Evolutionary conservation across 2,888 invertebrate genomes (phyloP), one percentile per base, ranked within the genome.

Genomic region (Clusia tigrina): DNA sequence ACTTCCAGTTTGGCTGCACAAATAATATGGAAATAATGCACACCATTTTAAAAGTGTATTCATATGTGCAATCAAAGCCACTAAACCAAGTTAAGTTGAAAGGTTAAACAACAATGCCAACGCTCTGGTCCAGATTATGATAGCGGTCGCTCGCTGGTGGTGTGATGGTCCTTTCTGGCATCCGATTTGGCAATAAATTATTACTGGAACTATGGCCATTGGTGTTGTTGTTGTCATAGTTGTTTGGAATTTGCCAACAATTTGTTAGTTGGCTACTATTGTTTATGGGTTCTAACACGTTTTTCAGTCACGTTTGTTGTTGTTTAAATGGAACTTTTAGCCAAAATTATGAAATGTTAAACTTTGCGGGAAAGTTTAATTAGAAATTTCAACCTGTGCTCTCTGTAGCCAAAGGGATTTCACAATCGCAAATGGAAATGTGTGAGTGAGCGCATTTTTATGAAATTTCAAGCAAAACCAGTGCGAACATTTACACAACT

Each of bases 211-310:
- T 9, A 9, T 32, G 32, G 6, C 12, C 32, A 6, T 32, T 32
- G 32, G 18, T 48, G 48, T 48, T 48, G 48, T 48, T 48, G 20
- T 48, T 73, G 69, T 72, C 70, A 71, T 66, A 65, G 65, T 67
- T 53, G 26, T 74, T 77, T 76, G 72, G 73, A 74, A 68, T 76
- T 72, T 70, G 75, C 75, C 75, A 76, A 74, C 77, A 77, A 73
- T 77, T 76, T 76, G 75, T 76, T 76, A 73, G 63, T 68, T 71
- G 77, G 76, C 70, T 68, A 71, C 66, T 62, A 17, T 54, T n/a
- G 25, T 17, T 23, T 51, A 24, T 37, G 56, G 53, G 56, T 65
- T 38, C 52, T 59, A 22, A 48, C 18, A 60, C 22, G 42, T 22
- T 54, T 58, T 60, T 51, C 63, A 62, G 61, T 63, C 71, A 69